phyloP scores from a whole-genome alignment of 2,888 invertebrate genomes.

The Netelia melanura region DNA sequence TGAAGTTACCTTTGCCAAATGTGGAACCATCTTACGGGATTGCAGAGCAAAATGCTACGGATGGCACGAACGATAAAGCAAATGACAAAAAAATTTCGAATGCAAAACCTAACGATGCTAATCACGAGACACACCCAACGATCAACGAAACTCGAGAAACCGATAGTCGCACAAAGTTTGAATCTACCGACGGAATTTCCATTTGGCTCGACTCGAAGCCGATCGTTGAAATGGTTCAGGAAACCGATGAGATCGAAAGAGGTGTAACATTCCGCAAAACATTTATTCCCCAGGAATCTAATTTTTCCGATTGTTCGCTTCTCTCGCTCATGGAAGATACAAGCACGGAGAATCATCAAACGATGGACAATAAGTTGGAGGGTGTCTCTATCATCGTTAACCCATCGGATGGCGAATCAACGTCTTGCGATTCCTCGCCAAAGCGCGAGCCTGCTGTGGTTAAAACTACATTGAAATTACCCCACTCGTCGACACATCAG shows the following conservation, averaged over 20 bases:
- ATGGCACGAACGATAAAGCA: neutral
- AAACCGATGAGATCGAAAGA: constrained; percentile 38
- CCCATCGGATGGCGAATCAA: constrained; percentile 43
- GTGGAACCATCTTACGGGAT: constrained; percentile 30
- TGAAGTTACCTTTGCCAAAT: constrained; percentile 62
- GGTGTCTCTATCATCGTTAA: constrained; percentile 24
- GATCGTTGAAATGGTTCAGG: constrained; percentile 11
- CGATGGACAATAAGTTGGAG: neutral
- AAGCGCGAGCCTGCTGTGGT: constrained; percentile 26
- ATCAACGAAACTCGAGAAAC: too few species aligned
- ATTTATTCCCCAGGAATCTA: constrained; percentile 24
- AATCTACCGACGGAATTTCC: neutral
- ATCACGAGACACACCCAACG: too few species aligned
- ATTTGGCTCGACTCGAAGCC: neutral
- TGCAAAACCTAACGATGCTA: neutral
- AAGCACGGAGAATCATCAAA: neutral
- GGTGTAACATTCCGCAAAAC: constrained; percentile 55
- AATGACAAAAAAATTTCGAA: neutral
- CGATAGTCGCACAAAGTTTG: neutral
- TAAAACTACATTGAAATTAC: constrained; percentile 10
- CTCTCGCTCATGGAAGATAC: constrained; percentile 25
- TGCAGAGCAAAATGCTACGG: neutral
- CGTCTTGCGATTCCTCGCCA: constrained; percentile 53
- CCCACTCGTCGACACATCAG: constrained; percentile 33
- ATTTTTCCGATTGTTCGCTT: constrained; percentile 53